These are phyloP conservation scores for Ceratina japonica DNA, from an alignment of 1,140 invertebrate species.

Conservation along the genomic window DNA sequence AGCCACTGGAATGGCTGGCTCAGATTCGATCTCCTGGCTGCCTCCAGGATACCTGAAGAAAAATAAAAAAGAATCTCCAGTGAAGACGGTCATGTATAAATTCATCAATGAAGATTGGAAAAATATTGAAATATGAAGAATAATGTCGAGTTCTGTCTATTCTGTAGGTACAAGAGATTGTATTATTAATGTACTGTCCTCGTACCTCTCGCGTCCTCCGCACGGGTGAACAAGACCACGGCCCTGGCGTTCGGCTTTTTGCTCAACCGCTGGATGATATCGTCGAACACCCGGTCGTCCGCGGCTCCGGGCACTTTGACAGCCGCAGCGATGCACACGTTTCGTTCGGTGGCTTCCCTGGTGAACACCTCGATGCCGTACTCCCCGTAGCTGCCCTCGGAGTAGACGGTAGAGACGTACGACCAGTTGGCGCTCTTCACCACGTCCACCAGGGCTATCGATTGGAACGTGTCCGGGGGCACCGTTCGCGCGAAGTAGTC, in stretches of 20 bases:
- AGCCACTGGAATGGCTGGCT: conserved; percentile 84
- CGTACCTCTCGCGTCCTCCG: conserved; percentile 82
- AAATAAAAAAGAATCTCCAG: too few relatives aligned
- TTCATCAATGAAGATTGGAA: too few relatives aligned
- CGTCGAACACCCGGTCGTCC: conserved; percentile 82
- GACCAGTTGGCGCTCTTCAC: conserved; percentile 90
- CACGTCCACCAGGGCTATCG: conserved; percentile 87
- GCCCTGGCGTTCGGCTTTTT: conserved; percentile 83
- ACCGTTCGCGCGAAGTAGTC: conserved; percentile 90
- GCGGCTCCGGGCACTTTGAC: conserved; percentile 85
- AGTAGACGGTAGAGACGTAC: conserved; percentile 89
- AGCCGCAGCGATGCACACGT: conserved; percentile 87
- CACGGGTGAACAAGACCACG: conserved; percentile 86
- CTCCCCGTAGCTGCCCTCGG: conserved; percentile 85
- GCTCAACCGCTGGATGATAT: conserved; percentile 82
- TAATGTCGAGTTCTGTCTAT: too few relatives aligned
- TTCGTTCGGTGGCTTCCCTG: conserved; percentile 82
- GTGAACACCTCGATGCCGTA: conserved; percentile 84
- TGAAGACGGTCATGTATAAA: too few relatives aligned
- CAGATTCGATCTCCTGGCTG: conserved; percentile 80
- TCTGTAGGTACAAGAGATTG: too few relatives aligned
- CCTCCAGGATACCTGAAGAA: conserved; percentile 76
- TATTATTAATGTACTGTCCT: too few relatives aligned
- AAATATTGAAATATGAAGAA: too few relatives aligned
- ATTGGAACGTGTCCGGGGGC: conserved; percentile 90